Evolutionary conservation across 2,113 vertebrate genomes (phyloP).

Genomic region (Piaya cayana): DNA sequence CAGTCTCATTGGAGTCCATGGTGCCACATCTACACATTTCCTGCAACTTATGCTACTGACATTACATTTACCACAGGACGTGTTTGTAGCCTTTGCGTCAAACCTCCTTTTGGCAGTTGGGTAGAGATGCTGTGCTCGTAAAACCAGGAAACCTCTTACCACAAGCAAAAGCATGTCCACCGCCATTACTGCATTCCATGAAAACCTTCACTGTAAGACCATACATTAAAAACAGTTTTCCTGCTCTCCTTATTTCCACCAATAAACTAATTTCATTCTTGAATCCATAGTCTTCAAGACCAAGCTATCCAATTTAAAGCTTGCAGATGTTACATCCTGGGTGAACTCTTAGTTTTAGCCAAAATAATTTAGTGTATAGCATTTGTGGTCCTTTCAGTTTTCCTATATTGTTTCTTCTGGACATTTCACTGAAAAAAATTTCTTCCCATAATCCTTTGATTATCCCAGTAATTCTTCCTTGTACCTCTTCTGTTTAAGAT

Average conservation of each 20-base stretch:
- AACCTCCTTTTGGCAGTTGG: not conserved
- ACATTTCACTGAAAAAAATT: not conserved
- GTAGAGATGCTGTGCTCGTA: not conserved
- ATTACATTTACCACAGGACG: not conserved
- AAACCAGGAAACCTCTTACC: not conserved
- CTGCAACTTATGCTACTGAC: not conserved
- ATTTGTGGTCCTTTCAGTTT: not conserved
- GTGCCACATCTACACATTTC: not conserved
- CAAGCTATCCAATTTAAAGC: not conserved
- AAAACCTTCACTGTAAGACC: not conserved
- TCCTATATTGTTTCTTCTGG: not conserved
- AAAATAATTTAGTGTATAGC: not conserved
- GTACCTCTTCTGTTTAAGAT: not conserved
- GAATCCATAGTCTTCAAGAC: not conserved
- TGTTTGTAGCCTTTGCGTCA: rapidly evolving
- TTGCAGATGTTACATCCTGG: not conserved
- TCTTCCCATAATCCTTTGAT: not conserved
- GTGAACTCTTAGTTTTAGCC: not conserved
- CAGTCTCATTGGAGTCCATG: not conserved
- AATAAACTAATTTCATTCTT: not conserved
- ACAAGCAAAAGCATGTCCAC: rapidly evolving
- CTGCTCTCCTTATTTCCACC: not conserved
- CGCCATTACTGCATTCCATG: not conserved
- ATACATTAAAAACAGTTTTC: not conserved
- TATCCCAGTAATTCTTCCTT: not conserved